A percentile compares a stretch with the other conserved stretches of the same genome.
phyloP scores from a whole-genome alignment of 2,888 invertebrate genomes.

The Pristionchus mayeri region DNA sequence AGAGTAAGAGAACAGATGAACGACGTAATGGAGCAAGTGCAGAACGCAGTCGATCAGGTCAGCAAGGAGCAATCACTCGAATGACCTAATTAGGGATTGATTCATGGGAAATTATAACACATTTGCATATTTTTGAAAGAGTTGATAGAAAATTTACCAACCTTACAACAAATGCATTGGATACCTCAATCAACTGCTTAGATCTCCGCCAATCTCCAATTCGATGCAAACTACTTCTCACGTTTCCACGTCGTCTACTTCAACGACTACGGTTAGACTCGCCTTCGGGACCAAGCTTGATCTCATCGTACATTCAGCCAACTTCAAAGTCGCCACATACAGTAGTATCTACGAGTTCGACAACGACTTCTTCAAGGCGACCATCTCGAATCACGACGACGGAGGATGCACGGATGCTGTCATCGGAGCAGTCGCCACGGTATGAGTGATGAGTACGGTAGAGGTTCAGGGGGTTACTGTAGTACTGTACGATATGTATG shows the following conservation, averaged over 20 bases:
- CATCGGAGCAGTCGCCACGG: conserved; percentile 54
- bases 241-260: conserved; percentile 26
- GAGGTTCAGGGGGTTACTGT: background rate
- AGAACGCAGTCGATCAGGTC: background rate
- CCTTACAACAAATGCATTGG: too few relatives aligned
- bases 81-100: too few relatives aligned
- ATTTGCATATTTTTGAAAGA: too few relatives aligned
- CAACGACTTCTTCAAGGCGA: background rate
- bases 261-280: conserved; percentile 19
- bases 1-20: background rate
- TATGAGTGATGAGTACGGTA: background rate
- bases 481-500: too few relatives aligned
- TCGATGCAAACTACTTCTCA: conserved; percentile 1
- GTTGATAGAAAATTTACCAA: too few relatives aligned
- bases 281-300: background rate
- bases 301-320: background rate
- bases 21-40: background rate
- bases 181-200: background rate
- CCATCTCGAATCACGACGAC: conserved; percentile 44
- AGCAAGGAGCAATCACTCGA: background rate
- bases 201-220: background rate
- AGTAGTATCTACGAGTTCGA: background rate
- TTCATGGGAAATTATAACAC: too few relatives aligned
- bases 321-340: background rate
- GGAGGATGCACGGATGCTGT: conserved; percentile 61